phyloP scores from a whole-genome alignment of 2,113 vertebrate genomes.

The Rattus norvegicus region GRCr8 NC_086021.1:55240501-55241000 shows the following conservation, averaged over 20 bases:
- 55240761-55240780: background rate
- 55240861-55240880: background rate
- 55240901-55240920: background rate
- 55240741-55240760: background rate
- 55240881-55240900: background rate
- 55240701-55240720: background rate
- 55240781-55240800: background rate
- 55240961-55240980: too few relatives aligned
- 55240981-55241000: background rate
- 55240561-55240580: background rate
- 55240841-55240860: background rate
- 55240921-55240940: background rate
- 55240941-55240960: background rate
- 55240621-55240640: background rate
- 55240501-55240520: background rate
- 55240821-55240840: background rate
- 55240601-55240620: background rate
- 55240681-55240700: background rate
- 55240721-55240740: too few relatives aligned
- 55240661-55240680: background rate
- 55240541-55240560: background rate
- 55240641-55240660: background rate
- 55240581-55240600: background rate
- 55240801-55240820: background rate
- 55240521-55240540: background rate